Base-by-base conservation (phyloP, 2,888 invertebrate genomes). In the Stenolophus ochropezus region DNA sequence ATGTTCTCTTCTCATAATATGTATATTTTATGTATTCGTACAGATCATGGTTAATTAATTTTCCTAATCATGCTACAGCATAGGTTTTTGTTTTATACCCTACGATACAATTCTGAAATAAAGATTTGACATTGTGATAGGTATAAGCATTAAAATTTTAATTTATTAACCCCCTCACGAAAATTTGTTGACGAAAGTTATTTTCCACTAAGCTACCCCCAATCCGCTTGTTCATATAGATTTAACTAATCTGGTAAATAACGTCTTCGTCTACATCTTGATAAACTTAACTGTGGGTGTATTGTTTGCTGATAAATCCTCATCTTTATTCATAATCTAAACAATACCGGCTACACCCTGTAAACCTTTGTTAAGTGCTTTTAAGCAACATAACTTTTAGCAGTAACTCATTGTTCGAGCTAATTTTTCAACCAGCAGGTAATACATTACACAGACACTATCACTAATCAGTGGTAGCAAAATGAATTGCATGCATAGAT, bases 301-400 rank as follows among this genome's bases (percentile, higher is more conserved):
- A 61, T 61, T 61, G 61, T 25, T 61, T 61, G 8, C 14, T 0
- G 8, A 25, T 61, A 61, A 61, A 61, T 25, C 61, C 61, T 61
- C 61, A 61, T 61, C n/a, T 61, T 61, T 61, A 61, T 61, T 61
- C 61, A 61, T 61, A 61, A 14, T 61, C 14, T n/a, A 61, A 61
- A 21, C 23, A 58, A 58, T 58, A 23, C 23, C n/a, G 21, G 21
- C 23, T n/a, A 23, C 0, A 23, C 25, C 5, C 51, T 14, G 51
- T 51, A 51, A 51, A 51, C 18, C 18, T 14, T 51, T n/a, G 51
- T 51, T 16, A 51, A 16, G 16, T n/a, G 51, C 33, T 42, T 42
- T 42, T 42, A 42, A 42, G 33, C 33, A 42, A 42, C 33, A 42
- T 1, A 42, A 42, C 8, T 51, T 51, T 16, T 16, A 16, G 51